Evolutionary conservation across 2,113 vertebrate species (phyloP).

Genomic region (Elephas maximus): DNA sequence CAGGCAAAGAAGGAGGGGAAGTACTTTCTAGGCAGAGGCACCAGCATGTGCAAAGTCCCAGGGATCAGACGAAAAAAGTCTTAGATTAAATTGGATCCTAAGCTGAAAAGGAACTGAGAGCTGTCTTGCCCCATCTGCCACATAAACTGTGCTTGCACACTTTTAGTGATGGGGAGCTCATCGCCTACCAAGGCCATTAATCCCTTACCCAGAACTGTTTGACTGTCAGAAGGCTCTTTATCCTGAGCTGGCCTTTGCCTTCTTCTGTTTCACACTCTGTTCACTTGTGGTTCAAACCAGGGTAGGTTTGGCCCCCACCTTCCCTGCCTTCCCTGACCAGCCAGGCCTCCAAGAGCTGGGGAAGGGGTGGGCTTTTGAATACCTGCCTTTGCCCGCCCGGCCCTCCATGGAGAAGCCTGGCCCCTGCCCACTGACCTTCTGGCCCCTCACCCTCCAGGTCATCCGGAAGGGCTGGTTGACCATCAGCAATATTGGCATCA

Average conservation of each 20-base stretch:
- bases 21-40: background rate
- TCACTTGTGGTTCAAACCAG: constrained; percentile 27
- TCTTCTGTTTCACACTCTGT: background rate
- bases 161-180: background rate
- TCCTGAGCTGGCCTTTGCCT: background rate
- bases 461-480: constrained; percentile 99
- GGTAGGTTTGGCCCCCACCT: background rate
- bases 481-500: constrained; percentile 99
- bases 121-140: background rate
- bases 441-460: constrained; percentile 90
- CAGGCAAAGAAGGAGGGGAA: background rate
- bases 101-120: background rate
- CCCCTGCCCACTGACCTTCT: constrained; percentile 48
- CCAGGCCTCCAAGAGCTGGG: background rate
- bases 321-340: background rate
- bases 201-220: background rate
- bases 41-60: background rate
- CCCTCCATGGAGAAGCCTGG: background rate
- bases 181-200: background rate
- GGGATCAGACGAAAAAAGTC: constrained; percentile 6
- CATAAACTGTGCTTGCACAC: background rate
- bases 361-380: background rate
- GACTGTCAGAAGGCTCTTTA: background rate
- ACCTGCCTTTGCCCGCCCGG: constrained; percentile 56
- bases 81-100: background rate